Evolutionary conservation across 2,888 invertebrate species (phyloP).

Genomic region (Cantharis flavilabris): DNA sequence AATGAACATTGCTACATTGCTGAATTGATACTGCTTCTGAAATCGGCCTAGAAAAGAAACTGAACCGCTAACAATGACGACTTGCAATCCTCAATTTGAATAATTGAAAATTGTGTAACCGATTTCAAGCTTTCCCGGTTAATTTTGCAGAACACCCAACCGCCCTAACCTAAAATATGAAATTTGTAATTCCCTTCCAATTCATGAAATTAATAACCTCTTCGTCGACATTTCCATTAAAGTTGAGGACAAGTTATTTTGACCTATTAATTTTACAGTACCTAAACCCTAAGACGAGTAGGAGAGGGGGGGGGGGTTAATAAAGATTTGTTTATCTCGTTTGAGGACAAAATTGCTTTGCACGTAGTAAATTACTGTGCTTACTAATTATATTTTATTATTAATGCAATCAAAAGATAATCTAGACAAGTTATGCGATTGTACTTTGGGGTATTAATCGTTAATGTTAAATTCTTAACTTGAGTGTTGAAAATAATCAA

Average conservation of each 20-base stretch:
- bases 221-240: background rate
- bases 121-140: background rate
- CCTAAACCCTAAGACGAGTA: background rate
- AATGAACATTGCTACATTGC: no score
- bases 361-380: constrained; percentile 8
- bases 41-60: no score
- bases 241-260: background rate
- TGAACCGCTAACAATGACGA: no score
- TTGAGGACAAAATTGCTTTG: constrained; percentile 12
- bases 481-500: background rate
- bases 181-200: background rate
- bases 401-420: constrained; percentile 19
- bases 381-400: constrained; percentile 18
- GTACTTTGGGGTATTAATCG: background rate
- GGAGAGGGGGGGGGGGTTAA: background rate
- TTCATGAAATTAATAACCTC: background rate
- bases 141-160: background rate
- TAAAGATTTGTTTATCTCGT: constrained; percentile 12
- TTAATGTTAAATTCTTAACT: constrained; percentile 5
- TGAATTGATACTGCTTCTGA: no score
- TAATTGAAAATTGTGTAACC: background rate
- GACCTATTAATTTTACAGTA: background rate
- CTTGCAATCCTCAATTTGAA: no score
- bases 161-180: background rate
- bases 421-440: constrained; percentile 4